These are phyloP conservation scores for Sphaeridia pumilis DNA, from an alignment of 2,888 invertebrate genomes.

Conservation along the genomic window DNA sequence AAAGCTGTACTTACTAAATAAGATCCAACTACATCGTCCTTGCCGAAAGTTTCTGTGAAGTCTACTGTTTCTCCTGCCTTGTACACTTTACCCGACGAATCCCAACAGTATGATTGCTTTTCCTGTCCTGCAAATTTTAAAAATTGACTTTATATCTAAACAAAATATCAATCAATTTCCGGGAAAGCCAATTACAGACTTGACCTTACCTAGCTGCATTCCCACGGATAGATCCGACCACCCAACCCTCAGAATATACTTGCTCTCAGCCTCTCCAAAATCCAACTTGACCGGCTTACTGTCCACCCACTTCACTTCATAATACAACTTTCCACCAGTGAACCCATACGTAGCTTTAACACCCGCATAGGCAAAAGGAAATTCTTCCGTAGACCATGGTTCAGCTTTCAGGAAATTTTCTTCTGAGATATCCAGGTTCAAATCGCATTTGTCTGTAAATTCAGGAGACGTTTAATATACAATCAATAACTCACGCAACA, in stretches of 20 bases:
- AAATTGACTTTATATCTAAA: too few relatives aligned
- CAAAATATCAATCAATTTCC: too few relatives aligned
- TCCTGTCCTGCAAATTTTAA: constrained; percentile 52
- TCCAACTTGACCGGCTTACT: constrained; percentile 41
- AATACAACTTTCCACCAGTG: constrained; percentile 65
- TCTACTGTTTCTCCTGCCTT: constrained; percentile 31
- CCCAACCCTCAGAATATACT: constrained; percentile 72
- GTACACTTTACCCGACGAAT: constrained; percentile 60
- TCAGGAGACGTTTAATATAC: too few relatives aligned
- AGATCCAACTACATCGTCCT: constrained; percentile 46
- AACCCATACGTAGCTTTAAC: constrained; percentile 75
- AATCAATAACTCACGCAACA: too few relatives aligned
- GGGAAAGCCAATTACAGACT: too few relatives aligned
- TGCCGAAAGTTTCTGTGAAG: constrained; percentile 24
- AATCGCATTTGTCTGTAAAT: constrained; percentile 80
- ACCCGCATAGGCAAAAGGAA: constrained; percentile 90
- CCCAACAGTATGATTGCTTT: constrained; percentile 63
- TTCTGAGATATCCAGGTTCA: constrained; percentile 70
- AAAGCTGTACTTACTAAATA: constrained; percentile 67
- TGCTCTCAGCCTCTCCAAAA: constrained; percentile 45
- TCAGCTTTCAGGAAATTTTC: constrained; percentile 58
- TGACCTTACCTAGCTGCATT: constrained; percentile 67
- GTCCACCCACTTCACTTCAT: constrained; percentile 54
- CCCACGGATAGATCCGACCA: constrained; percentile 67
- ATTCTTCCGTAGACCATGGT: constrained; percentile 73